Evolutionary conservation across 1,140 invertebrate species (phyloP).

Genomic region (Amphibalanus amphitrite): DNA sequence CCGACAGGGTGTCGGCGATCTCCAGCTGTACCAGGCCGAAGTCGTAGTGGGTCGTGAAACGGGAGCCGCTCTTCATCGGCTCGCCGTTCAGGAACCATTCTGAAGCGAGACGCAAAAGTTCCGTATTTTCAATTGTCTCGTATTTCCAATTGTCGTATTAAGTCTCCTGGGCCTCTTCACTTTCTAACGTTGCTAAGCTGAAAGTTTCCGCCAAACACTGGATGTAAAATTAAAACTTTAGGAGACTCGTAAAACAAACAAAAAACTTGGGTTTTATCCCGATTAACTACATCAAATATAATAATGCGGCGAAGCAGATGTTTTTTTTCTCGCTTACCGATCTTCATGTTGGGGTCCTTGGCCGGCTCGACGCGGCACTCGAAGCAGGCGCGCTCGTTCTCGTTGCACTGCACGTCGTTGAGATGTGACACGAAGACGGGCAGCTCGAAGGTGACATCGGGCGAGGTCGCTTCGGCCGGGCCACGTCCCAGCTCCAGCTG

Average conservation of each 20-base stretch:
- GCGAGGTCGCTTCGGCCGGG: constrained; percentile 51
- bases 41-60: constrained; percentile 73
- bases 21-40: constrained; percentile 85
- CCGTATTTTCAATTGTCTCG: no score
- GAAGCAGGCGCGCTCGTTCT: constrained; percentile 81
- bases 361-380: constrained; percentile 87
- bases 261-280: no score
- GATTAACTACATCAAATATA: no score
- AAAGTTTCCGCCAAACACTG: no score
- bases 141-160: no score
- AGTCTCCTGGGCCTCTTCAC: no score
- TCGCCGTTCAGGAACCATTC: constrained; percentile 84
- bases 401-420: constrained; percentile 73
- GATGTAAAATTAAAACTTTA: no score
- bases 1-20: constrained; percentile 66
- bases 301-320: no score
- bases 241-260: no score
- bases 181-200: no score
- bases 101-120: constrained; percentile 27
- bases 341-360: constrained; percentile 69
- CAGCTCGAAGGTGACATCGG: constrained; percentile 43
- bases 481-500: constrained; percentile 76
- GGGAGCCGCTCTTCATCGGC: constrained; percentile 29
- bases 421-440: constrained; percentile 83
- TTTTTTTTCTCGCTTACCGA: no score